Percentiles rank a stretch among this genome's conserved stretches.
Conservation (phyloP, 2,888 invertebrate species). For the Cacoxenus indagator region DNA sequence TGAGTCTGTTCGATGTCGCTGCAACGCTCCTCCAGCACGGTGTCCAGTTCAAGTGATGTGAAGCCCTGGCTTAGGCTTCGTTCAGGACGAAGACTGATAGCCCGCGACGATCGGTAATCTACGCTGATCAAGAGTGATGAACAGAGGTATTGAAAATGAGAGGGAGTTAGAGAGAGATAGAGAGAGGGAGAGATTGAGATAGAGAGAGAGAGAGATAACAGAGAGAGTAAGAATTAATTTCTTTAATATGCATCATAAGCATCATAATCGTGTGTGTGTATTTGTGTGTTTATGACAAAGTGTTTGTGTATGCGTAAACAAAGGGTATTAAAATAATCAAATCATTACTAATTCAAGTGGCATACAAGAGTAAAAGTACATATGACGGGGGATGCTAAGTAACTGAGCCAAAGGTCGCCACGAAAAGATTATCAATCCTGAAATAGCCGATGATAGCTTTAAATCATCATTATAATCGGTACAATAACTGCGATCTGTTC, state of each 20-base stretch:
- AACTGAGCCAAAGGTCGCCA: no score
- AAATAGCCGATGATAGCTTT: no score
- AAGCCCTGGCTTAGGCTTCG: constrained; percentile 81
- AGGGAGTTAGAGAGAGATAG: not conserved
- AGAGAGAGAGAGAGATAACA: constrained; percentile 25
- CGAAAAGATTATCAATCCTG: no score
- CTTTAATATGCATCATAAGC: not conserved
- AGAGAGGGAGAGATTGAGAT: not conserved
- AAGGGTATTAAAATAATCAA: no score
- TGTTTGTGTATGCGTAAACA: not conserved
- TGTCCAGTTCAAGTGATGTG: constrained; percentile 84
- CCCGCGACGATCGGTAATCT: constrained; percentile 74
- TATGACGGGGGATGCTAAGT: no score
- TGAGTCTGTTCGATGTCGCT: constrained; percentile 83
- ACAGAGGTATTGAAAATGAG: not conserved
- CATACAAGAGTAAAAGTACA: no score
- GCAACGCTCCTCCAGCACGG: constrained; percentile 87
- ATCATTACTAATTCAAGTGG: no score
- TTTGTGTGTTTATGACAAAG: not conserved
- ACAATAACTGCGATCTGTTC: no score
- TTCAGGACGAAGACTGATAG: constrained; percentile 76
- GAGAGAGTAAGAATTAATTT: not conserved
- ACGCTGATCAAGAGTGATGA: not conserved
- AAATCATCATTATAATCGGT: no score
- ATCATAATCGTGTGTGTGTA: not conserved